These are phyloP conservation scores for Turdus rufiventris DNA, from an alignment of 2,113 vertebrate species.

Conservation along the genomic window DNA sequence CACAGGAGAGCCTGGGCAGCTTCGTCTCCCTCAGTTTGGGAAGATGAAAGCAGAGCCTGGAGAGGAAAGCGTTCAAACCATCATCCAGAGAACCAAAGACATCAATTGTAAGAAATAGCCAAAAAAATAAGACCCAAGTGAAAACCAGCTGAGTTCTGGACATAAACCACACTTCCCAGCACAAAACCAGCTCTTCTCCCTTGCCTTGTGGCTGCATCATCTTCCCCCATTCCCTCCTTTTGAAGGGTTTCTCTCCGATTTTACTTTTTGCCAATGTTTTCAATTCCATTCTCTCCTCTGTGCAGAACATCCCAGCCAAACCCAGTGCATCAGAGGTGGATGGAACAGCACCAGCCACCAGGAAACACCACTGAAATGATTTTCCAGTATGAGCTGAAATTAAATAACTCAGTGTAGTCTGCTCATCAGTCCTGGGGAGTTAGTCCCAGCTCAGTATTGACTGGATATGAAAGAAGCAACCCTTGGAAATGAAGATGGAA, in stretches of 20 bases:
- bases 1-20: neutral
- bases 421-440: neutral
- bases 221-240: neutral
- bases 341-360: neutral
- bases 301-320: neutral
- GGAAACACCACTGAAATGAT: neutral
- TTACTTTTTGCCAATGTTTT: neutral
- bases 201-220: neutral
- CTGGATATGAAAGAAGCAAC: neutral
- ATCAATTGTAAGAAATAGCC: neutral
- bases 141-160: neutral
- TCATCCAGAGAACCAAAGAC: neutral
- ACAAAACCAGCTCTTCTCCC: neutral
- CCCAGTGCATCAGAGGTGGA: neutral
- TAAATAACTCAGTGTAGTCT: neutral
- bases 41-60: neutral
- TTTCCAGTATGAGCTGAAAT: neutral
- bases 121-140: neutral
- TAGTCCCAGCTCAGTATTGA: neutral
- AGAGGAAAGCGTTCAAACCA: neutral
- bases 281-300: neutral
- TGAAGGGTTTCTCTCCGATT: neutral
- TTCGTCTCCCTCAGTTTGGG: fast-evolving
- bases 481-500: neutral
- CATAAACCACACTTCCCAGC: neutral